Conservation (phyloP, 2,888 invertebrate genomes). For the Tetropium fuscum region DNA sequence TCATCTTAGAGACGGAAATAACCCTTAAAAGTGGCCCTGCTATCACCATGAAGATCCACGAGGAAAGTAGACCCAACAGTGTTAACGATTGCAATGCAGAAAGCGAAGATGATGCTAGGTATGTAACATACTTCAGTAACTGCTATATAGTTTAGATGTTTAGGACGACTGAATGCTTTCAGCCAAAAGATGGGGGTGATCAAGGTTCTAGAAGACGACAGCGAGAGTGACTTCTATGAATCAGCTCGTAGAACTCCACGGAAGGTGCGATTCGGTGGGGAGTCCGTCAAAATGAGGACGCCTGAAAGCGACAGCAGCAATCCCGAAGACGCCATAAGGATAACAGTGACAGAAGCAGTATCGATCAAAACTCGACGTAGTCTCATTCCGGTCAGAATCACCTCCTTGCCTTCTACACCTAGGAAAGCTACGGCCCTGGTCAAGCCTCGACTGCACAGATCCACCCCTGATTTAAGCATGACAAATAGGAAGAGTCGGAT, state of each 20-base stretch:
- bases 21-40: conserved; percentile 84
- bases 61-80: conserved; percentile 68
- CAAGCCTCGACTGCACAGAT: conserved; percentile 55
- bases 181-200: conserved; percentile 67
- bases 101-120: conserved; percentile 56
- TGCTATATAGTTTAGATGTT: no score
- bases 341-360: conserved; percentile 53
- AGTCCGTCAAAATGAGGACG: conserved; percentile 85
- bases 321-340: conserved; percentile 66
- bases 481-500: conserved; percentile 46
- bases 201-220: conserved; percentile 72
- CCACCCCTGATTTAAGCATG: conserved; percentile 57
- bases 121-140: no score
- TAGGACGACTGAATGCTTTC: neutral
- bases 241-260: conserved; percentile 71
- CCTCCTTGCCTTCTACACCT: conserved; percentile 61
- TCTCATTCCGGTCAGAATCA: conserved; percentile 67
- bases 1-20: conserved; percentile 87
- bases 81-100: conserved; percentile 54
- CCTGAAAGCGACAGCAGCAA: conserved; percentile 84
- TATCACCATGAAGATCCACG: conserved; percentile 86
- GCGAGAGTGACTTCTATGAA: conserved; percentile 69
- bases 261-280: conserved; percentile 88
- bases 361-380: conserved; percentile 56
- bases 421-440: conserved; percentile 60